Base-by-base conservation (phyloP, 1,140 invertebrate genomes). In the Luehdorfia chinensis region DNA sequence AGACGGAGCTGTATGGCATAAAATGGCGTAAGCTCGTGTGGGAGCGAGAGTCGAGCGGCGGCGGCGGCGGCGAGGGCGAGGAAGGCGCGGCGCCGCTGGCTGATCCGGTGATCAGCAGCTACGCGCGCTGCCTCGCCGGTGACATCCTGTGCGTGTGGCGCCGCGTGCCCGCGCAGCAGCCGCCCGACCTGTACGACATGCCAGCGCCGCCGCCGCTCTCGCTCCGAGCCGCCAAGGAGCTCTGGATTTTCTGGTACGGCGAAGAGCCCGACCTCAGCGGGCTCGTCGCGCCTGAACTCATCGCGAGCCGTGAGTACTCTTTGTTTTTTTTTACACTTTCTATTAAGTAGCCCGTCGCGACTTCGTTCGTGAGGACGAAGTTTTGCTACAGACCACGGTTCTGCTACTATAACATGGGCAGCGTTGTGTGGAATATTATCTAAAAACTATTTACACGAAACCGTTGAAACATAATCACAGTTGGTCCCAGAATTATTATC, bases 161-260 rank as follows among this genome's bases (percentile, higher is more conserved):
- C 69, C 91, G 96, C 47, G 93, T 94, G 49, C 90, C 92, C 47
- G 89, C 91, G 39, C 88, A 90, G 44, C 75, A 73, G 50, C 65
- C 79, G 49, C 83, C 86, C 53, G 94, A 89, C 66, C 90, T 87
- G 50, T 90, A 89, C 87, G 90, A 90, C 68, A 72, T 90, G 66
- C 87, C 88, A 36, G 66, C 87, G 28, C 72, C 89, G 43, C 89
- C 90, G 66, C 94, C 94, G 46, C 90, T 94, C 55, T 94, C 92
- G 51, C 89, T 95, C 31, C 90, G 91, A 66, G 91, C 91, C 54
- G 92, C 94, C 78, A 99, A 98, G 89, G 97, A 99, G 87, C 90
- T 99, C 8, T 99, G 97, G 98, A 95, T 99, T 73, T 99, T 99
- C 89, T 99, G 97, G 97, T 99, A 99, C 89, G 97, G 97, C 67